Evolutionary conservation across 1,140 invertebrate genomes (phyloP).

Genomic region (Steinernema khuongi): DNA sequence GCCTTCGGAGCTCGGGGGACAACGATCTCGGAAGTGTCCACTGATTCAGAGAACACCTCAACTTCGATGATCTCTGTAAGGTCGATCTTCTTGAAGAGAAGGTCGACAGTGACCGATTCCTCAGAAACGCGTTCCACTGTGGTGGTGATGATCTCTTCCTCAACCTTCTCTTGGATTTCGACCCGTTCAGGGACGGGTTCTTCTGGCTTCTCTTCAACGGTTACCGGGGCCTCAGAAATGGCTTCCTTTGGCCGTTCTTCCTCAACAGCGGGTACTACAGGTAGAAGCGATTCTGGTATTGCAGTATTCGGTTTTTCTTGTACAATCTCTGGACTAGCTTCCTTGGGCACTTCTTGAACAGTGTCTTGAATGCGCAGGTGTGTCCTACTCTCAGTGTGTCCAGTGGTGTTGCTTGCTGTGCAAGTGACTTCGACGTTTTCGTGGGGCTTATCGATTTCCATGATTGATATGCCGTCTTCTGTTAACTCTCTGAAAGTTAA

Average conservation of each 20-base stretch:
- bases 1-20: neutral
- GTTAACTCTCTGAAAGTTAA: conserved; percentile 12
- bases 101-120: neutral
- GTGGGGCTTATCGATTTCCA: neutral
- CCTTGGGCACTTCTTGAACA: neutral
- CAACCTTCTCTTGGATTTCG: neutral
- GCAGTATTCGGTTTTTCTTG: conserved; percentile 11
- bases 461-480: conserved; percentile 25
- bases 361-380: neutral
- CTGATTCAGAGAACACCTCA: neutral
- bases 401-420: neutral
- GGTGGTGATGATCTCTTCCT: neutral
- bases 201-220: neutral
- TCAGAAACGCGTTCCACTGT: neutral
- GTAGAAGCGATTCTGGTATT: conserved; percentile 10
- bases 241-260: neutral
- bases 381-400: neutral
- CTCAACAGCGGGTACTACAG: neutral
- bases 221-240: neutral
- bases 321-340: neutral
- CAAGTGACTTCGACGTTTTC: conserved; percentile 15
- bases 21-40: neutral
- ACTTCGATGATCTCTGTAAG: neutral
- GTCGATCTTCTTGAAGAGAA: neutral
- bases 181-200: neutral